Percentiles rank a stretch among this genome's conserved stretches.
Conservation (phyloP, 2,113 vertebrate species). For the Ondatra zibethicus region DNA sequence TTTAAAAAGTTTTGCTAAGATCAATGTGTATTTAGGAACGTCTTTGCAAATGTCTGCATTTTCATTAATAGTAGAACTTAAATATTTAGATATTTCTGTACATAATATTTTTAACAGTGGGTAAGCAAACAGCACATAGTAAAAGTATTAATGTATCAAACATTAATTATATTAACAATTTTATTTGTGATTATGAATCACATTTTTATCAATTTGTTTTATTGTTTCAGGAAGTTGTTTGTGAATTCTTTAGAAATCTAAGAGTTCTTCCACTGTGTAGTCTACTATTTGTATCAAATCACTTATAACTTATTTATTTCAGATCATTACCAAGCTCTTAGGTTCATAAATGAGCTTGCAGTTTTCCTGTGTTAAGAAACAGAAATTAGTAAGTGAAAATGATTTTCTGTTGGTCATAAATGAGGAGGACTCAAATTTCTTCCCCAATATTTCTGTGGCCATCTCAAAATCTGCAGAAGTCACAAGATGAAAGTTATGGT, state of each 20-base stretch:
- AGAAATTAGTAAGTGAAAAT: neutral
- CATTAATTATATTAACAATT: neutral
- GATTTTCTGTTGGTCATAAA: neutral
- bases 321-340: neutral
- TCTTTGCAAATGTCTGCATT: conserved; percentile 25
- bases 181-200: neutral
- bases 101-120: neutral
- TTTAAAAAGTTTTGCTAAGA: conserved; percentile 9
- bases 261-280: neutral
- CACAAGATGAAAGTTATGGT: neutral
- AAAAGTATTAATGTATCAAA: neutral
- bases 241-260: neutral
- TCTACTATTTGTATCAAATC: neutral
- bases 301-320: neutral
- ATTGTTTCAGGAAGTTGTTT: neutral
- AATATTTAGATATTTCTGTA: neutral
- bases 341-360: neutral
- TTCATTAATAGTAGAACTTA: conserved; percentile 16
- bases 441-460: neutral
- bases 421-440: neutral
- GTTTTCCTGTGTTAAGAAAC: neutral
- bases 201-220: neutral
- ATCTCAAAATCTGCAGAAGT: neutral
- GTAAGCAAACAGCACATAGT: neutral
- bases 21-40: neutral